Percentiles rank a stretch among this genome's conserved stretches.
phyloP scores from a whole-genome alignment of 2,888 invertebrate genomes.

The Diaperis boleti region DNA sequence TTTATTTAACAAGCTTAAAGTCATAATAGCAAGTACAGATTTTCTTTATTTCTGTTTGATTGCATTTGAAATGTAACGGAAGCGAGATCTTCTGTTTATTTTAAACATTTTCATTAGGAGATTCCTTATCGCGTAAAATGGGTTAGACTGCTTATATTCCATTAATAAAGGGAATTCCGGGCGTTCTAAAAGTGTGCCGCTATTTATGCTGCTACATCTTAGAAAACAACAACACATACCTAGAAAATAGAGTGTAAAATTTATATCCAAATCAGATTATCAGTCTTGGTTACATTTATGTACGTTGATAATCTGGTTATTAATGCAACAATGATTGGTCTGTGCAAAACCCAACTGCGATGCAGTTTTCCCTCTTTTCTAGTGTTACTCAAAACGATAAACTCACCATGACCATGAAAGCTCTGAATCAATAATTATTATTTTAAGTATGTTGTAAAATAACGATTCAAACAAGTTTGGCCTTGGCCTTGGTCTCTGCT shows the following conservation, averaged over 20 bases:
- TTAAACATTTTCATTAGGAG: not conserved
- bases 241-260: no score
- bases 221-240: no score
- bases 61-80: not conserved
- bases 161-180: no score
- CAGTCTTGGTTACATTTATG: no score
- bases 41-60: not conserved
- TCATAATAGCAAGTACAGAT: not conserved
- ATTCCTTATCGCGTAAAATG: not conserved
- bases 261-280: no score
- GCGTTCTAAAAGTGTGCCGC: no score
- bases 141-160: no score
- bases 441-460: slow-evolving; percentile 30
- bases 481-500: slow-evolving; percentile 28
- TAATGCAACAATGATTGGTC: no score
- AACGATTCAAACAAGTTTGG: slow-evolving; percentile 19
- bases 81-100: not conserved
- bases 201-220: no score
- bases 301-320: no score
- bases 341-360: not conserved
- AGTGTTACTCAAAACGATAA: not conserved
- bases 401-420: slow-evolving; percentile 23
- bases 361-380: not conserved
- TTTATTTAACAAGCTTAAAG: slow-evolving; percentile 5
- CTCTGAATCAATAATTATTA: slow-evolving; percentile 27